phyloP scores from a whole-genome alignment of 2,888 invertebrate genomes.

The Nebria brevicollis region DNA sequence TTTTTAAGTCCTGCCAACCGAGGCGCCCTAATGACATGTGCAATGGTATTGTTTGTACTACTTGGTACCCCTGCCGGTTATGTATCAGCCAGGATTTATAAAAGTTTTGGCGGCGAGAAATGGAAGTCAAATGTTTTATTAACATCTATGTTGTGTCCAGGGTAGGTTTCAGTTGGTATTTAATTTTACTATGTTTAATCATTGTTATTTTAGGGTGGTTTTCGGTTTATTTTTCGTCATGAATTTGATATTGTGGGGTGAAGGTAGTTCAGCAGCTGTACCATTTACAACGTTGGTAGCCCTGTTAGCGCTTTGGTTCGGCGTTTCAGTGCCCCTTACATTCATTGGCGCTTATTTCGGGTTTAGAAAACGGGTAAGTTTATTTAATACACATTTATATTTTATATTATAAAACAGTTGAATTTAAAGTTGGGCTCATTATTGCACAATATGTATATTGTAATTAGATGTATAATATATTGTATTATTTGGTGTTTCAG shows the following conservation, averaged over 20 bases:
- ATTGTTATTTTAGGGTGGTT: conserved; percentile 75
- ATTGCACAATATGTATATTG: too few species aligned
- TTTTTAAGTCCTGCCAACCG: conserved; percentile 98
- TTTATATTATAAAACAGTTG: neutral
- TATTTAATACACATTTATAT: too few species aligned
- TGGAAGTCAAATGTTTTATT: conserved; percentile 99
- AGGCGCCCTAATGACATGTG: conserved; percentile 98
- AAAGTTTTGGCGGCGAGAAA: conserved; percentile 97
- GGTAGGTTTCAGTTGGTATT: conserved; percentile 69
- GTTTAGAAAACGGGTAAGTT: conserved; percentile 90
- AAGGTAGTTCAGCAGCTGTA: conserved; percentile 95
- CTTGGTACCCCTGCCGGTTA: conserved; percentile 97
- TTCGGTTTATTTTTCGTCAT: conserved; percentile 97
- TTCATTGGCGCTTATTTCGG: conserved; percentile 99
- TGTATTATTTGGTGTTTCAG: conserved; percentile 62
- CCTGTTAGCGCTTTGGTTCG: conserved; percentile 94
- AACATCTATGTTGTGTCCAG: conserved; percentile 96
- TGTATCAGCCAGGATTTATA: conserved; percentile 96
- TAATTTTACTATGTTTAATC: conserved; percentile 32
- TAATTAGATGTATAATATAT: too few species aligned
- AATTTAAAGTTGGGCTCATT: too few species aligned
- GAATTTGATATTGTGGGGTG: conserved; percentile 96
- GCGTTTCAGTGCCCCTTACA: conserved; percentile 97
- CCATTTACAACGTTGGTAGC: conserved; percentile 97
- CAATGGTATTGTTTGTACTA: conserved; percentile 95